These are phyloP conservation scores for Hemiscyllium ocellatum DNA, from an alignment of 2,113 vertebrate genomes.

Conservation along the genomic window DNA sequence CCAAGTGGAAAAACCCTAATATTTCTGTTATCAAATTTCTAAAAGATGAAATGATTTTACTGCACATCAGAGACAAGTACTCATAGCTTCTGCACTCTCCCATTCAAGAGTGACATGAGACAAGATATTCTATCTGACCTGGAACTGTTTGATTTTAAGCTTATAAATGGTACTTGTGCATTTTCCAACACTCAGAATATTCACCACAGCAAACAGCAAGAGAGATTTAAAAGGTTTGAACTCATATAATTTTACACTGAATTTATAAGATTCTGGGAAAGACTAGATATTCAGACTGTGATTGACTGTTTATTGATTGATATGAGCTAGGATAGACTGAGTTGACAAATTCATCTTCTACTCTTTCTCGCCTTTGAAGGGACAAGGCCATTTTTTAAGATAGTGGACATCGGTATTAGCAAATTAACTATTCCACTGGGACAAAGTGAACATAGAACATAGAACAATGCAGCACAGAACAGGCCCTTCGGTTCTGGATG, in stretches of 20 bases:
- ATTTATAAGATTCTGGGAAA: not conserved
- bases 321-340: not conserved
- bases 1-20: not conserved
- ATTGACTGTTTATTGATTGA: not conserved
- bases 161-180: not conserved
- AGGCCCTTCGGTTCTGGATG: too few species aligned
- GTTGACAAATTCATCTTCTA: not conserved
- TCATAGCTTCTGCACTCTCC: not conserved
- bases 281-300: not conserved
- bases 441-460: not conserved
- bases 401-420: not conserved
- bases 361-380: not conserved
- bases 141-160: not conserved
- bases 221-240: not conserved
- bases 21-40: not conserved
- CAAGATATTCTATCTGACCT: not conserved
- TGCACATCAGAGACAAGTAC: not conserved
- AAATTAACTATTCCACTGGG: not conserved
- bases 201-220: not conserved
- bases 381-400: not conserved
- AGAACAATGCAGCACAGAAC: too few species aligned
- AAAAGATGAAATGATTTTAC: not conserved
- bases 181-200: not conserved
- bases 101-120: not conserved
- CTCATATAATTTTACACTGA: not conserved